A percentile compares a stretch with the other conserved stretches of the same genome.
phyloP scores from a whole-genome alignment of 2,797 vertebrate species.

The Lacerta bilineata region DNA sequence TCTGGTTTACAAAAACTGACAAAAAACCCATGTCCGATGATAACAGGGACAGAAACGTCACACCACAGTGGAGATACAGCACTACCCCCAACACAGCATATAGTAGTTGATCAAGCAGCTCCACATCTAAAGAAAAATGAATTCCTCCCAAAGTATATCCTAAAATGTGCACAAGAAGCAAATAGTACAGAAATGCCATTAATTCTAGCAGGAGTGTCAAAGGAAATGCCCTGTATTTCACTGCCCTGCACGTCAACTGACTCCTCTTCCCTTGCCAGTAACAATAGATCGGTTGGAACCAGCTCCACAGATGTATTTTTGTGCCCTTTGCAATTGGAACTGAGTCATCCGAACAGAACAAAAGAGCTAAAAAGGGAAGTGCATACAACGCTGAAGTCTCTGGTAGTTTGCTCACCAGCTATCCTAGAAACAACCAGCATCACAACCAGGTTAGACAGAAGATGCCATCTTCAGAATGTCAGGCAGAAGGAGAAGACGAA shows the following conservation, averaged over 20 bases:
- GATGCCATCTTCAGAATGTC: conserved; percentile 5
- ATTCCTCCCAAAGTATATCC: conserved; percentile 94
- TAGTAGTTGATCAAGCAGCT: conserved; percentile 14
- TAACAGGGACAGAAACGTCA: conserved; percentile 37
- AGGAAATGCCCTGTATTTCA: conserved; percentile 21
- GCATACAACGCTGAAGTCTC: conserved; percentile 46
- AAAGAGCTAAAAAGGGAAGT: conserved; percentile 42
- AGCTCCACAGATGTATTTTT: conserved; percentile 15
- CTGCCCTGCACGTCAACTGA: neutral
- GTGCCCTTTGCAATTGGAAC: conserved; percentile 55
- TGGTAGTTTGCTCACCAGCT: conserved; percentile 20
- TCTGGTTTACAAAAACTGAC: conserved; percentile 32
- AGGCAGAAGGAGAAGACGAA: conserved; percentile 31
- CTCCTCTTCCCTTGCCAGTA: neutral
- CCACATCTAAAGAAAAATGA: conserved; percentile 46
- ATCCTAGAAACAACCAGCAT: conserved; percentile 30
- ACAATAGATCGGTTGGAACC: neutral
- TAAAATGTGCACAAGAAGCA: conserved; percentile 85
- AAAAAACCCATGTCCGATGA: neutral
- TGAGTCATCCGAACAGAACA: conserved; percentile 42
- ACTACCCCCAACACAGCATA: conserved; percentile 10
- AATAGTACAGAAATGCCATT: conserved; percentile 22
- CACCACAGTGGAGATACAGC: neutral
- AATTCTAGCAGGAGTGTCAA: conserved; percentile 2
- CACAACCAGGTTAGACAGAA: conserved; percentile 30